phyloP scores from a whole-genome alignment of 2,113 vertebrate genomes.

The Microcebus murinus region DNA sequence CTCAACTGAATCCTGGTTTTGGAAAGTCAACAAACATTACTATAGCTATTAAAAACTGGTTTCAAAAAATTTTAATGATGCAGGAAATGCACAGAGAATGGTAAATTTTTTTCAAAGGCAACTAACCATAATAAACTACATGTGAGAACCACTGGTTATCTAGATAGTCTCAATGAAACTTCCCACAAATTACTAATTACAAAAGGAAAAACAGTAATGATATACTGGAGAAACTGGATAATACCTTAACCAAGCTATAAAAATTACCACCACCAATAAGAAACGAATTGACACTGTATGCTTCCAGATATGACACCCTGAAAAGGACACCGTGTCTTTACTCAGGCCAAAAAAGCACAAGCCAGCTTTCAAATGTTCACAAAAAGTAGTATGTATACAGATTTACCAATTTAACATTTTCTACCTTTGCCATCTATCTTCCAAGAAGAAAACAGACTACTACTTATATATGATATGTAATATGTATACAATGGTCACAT shows the following conservation, averaged over 20 bases:
- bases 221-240: constrained; percentile 7
- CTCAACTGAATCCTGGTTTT: background rate
- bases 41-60: background rate
- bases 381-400: background rate
- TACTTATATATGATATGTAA: background rate
- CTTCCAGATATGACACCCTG: background rate
- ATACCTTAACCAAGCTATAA: background rate
- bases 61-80: constrained; percentile 19
- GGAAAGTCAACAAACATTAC: background rate
- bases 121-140: background rate
- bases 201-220: background rate
- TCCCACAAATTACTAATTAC: background rate
- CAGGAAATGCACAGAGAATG: background rate
- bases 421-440: background rate
- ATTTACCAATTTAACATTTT: background rate
- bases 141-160: background rate
- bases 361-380: background rate
- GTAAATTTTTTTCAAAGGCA: background rate
- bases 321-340: background rate
- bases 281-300: background rate
- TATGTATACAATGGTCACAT: background rate
- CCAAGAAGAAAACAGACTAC: background rate
- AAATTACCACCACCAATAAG: background rate
- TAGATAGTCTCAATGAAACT: background rate
- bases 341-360: background rate